Evolutionary conservation across 2,888 invertebrate species (phyloP).

Genomic region (Stomorhina lunata): DNA sequence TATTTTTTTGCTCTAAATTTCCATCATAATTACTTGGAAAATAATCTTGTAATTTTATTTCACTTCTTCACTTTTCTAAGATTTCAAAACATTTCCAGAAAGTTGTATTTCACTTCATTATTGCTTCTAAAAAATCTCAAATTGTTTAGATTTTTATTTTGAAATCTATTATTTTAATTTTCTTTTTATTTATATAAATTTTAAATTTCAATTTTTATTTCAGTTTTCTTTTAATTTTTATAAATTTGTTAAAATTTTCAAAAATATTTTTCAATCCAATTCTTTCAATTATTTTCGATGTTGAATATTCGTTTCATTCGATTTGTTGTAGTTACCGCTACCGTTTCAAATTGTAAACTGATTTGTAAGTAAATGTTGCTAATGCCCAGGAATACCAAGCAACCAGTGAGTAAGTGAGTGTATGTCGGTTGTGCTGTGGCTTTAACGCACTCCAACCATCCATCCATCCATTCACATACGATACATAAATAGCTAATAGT

Average conservation of each 20-base stretch:
- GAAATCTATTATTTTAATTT: no score
- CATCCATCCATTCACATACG: not conserved
- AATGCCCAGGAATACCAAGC: constrained; percentile 55
- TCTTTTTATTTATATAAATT: no score
- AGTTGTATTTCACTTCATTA: no score
- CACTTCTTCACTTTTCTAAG: no score
- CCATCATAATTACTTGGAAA: no score
- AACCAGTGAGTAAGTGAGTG: constrained; percentile 60
- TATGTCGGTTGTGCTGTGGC: constrained; percentile 36
- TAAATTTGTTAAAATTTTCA: not conserved
- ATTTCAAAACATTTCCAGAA: no score
- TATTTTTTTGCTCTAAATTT: no score
- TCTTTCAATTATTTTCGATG: not conserved
- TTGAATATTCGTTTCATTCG: not conserved
- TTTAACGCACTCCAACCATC: constrained; percentile 48
- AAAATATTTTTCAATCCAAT: no score
- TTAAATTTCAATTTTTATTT: not conserved
- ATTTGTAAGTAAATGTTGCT: constrained; percentile 55
- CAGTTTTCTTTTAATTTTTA: not conserved
- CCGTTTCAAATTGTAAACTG: constrained; percentile 61
- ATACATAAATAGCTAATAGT: constrained; percentile 18
- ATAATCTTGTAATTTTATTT: no score
- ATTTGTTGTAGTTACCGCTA: constrained; percentile 60
- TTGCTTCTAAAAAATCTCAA: no score
- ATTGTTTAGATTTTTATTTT: no score